A percentile compares a stretch with the other conserved stretches of the same genome.
Evolutionary conservation across 2,113 vertebrate species (phyloP).

Genomic region (Bubalus kerabau): DNA sequence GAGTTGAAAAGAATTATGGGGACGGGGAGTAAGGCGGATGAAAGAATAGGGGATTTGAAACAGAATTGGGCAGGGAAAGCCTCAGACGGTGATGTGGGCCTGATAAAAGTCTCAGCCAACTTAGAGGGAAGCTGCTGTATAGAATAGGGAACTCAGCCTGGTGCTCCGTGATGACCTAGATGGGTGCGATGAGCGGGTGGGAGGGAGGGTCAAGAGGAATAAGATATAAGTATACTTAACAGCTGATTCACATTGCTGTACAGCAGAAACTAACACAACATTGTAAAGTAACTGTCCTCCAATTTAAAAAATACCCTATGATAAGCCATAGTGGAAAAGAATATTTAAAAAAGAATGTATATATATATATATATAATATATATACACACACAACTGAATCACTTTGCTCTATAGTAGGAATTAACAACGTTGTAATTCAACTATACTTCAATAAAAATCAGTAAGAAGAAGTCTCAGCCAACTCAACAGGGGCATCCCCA

Average conservation of each 20-base stretch:
- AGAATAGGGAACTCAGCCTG: not conserved
- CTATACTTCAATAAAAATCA: not conserved
- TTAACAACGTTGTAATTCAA: not conserved
- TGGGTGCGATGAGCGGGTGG: not conserved
- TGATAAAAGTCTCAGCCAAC: not conserved
- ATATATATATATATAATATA: not conserved
- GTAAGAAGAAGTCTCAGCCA: not conserved
- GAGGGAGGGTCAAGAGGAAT: not conserved
- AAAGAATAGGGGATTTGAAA: not conserved
- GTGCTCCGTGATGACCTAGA: not conserved
- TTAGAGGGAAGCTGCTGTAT: not conserved
- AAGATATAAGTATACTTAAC: not conserved
- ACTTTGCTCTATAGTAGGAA: not conserved
- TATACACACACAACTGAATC: not conserved
- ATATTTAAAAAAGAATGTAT: not conserved
- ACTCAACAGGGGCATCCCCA: no score
- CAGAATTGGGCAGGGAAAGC: not conserved
- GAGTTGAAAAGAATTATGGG: no score
- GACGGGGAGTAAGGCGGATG: rapidly evolving
- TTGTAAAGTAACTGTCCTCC: not conserved
- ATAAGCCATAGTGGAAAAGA: not conserved
- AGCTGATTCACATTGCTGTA: not conserved
- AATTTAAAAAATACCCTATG: not conserved
- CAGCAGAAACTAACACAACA: not conserved
- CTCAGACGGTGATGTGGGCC: not conserved